Evolutionary conservation across 1,140 invertebrate species (phyloP).

Genomic region (Brachionus plicatilis): DNA sequence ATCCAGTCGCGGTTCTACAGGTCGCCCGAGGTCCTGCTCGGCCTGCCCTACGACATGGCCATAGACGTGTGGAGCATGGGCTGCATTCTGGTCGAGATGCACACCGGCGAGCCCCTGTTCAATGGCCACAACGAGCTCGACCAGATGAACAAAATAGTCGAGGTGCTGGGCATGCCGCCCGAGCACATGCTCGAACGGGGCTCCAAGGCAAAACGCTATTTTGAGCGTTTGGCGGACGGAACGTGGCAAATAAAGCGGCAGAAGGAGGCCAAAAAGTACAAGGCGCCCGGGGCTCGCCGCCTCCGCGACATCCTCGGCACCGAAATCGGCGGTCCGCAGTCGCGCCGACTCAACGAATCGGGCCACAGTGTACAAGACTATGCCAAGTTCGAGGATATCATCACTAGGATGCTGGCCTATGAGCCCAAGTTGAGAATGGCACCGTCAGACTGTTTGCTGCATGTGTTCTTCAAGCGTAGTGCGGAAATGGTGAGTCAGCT

Average conservation of each 20-base stretch:
- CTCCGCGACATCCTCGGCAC: slow-evolving; percentile 61
- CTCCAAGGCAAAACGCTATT: slow-evolving; percentile 93
- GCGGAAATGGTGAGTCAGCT: not conserved
- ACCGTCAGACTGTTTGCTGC: slow-evolving; percentile 91
- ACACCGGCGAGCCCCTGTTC: slow-evolving; percentile 97
- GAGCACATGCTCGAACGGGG: slow-evolving; percentile 87
- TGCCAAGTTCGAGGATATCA: slow-evolving; percentile 97
- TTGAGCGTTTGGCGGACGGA: slow-evolving; percentile 84
- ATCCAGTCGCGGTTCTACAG: slow-evolving; percentile 99
- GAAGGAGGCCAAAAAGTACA: slow-evolving; percentile 45
- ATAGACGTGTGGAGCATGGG: slow-evolving; percentile 62
- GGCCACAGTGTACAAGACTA: slow-evolving; percentile 94
- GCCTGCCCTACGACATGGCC: slow-evolving; percentile 59
- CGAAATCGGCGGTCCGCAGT: slow-evolving; percentile 87
- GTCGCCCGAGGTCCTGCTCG: slow-evolving; percentile 61
- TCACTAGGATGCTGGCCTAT: slow-evolving; percentile 92
- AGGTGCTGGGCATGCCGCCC: slow-evolving; percentile 84
- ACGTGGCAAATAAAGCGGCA: slow-evolving; percentile 57
- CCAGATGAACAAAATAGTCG: slow-evolving; percentile 99
- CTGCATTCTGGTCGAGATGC: slow-evolving; percentile 99
- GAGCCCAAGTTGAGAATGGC: slow-evolving; percentile 93
- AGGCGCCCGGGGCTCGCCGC: slow-evolving; percentile 49
- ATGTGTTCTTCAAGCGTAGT: slow-evolving; percentile 74
- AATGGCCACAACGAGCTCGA: slow-evolving; percentile 96
- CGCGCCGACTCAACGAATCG: slow-evolving; percentile 75